Base-by-base conservation (phyloP, 2,797 vertebrate genomes). In the Spinus olivaceus region DNA sequence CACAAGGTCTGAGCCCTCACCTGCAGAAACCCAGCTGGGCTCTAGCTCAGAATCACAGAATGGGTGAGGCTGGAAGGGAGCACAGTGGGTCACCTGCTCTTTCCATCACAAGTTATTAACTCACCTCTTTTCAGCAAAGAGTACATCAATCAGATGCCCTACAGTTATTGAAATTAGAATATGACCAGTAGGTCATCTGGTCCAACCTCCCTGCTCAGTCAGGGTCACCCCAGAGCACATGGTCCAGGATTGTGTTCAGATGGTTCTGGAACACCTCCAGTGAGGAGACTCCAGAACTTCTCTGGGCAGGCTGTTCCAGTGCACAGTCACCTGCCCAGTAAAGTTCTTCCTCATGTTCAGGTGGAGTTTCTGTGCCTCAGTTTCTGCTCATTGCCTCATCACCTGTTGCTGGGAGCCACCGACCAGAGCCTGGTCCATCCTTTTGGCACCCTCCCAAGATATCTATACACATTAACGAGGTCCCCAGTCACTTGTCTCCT, bases 321-420 rank as follows among this genome's bases (percentile, higher is more conserved):
- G 28, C 35, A 6, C 0, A 7, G 27, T 8, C 47, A n/a, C 27
- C 25, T 28, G 15, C 70, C 6, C 49, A 42, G 32, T 14, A 35
- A 27, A 60, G 6, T 10, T 61, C 19, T 28, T 35, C 41, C 54
- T 54, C 19, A 2, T 1, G 27, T 12, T 37, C 32, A 12, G 9
- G 11, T 37, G 47, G 33, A 42, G 14, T 12, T 20, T 11, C 30
- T 7, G 33, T 5, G 12, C 19, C 9, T 32, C 27, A 24, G 4
- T 9, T 23, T 18, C 63, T 88, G 63, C 27, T 20, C 14, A 2
- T 7, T 25, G 23, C 18, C 10, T 27, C 27, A 18, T 30, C 17
- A 59, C 9, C n/a, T 16, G 0, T 2, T 8, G 14, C n/a, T 33
- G 6, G 6, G 32, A 12, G 8, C 8, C 25, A 7, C 32, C 3